These are phyloP conservation scores for Daubentonia madagascariensis DNA, from an alignment of 2,113 vertebrate species.

Conservation along the genomic window DNA sequence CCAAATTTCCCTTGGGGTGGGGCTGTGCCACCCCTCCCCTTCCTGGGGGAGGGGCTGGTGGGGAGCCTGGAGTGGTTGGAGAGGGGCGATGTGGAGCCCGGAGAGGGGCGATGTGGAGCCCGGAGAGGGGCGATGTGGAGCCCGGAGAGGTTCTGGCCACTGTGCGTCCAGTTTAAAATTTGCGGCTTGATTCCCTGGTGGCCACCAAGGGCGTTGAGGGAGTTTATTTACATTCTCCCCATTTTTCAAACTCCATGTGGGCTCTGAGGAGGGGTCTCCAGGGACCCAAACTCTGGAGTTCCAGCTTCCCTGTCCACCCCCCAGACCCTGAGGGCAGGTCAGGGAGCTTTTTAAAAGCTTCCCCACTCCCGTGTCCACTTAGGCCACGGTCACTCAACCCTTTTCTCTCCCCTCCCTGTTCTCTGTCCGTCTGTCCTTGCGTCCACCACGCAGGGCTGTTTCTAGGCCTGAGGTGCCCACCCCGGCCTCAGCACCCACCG, in stretches of 20 bases:
- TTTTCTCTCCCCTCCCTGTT: accelerated
- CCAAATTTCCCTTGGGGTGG: neutral
- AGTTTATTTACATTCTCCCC: accelerated
- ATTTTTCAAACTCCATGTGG: neutral
- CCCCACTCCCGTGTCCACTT: accelerated
- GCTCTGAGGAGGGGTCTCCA: neutral
- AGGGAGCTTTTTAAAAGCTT: neutral
- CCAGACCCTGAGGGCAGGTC: neutral
- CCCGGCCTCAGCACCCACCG: constrained; percentile 82
- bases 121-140: neutral
- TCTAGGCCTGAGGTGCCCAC: constrained; percentile 65
- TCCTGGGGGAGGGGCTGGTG: constrained; percentile 34
- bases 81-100: neutral
- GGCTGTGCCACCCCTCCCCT: neutral
- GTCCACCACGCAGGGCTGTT: neutral
- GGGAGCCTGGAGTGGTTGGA: neutral
- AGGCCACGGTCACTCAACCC: neutral
- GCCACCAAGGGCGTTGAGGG: neutral
- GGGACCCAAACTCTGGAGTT: neutral
- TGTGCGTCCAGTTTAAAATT: neutral
- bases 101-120: neutral
- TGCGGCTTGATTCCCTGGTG: neutral
- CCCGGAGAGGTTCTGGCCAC: neutral
- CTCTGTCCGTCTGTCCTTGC: neutral
- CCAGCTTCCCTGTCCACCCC: neutral